phyloP scores from a whole-genome alignment of 2,113 vertebrate species.

The Leucopternis melanops region DNA sequence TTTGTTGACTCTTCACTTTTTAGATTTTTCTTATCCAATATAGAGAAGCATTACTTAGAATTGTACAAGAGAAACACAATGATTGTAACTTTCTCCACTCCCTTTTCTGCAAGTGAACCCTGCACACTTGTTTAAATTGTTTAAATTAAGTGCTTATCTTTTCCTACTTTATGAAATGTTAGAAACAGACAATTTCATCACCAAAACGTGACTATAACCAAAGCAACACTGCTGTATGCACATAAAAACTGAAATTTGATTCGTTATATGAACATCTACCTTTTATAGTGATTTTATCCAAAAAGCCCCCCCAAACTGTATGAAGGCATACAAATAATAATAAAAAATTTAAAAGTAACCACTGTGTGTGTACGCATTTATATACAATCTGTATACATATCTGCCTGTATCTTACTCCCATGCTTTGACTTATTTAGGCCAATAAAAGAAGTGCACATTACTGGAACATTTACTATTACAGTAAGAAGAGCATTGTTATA shows the following conservation, averaged over 20 bases:
- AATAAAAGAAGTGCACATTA: slow-evolving; percentile 28
- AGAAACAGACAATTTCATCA: neutral
- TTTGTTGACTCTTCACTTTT: neutral
- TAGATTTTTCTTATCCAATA: neutral
- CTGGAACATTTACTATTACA: neutral
- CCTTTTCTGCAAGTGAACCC: neutral
- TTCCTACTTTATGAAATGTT: neutral
- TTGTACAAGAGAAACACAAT: neutral
- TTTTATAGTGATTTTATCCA: slow-evolving; percentile 19
- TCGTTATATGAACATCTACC: neutral
- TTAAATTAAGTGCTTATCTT: neutral
- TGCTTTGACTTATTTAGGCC: slow-evolving; percentile 46
- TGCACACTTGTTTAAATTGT: neutral
- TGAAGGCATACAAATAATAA: slow-evolving; percentile 17
- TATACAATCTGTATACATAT: slow-evolving; percentile 16
- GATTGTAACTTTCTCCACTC: neutral
- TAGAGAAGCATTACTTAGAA: neutral
- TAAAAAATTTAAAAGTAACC: slow-evolving; percentile 32
- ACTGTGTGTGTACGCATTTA: neutral
- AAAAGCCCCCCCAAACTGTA: neutral
- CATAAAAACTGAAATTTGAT: neutral
- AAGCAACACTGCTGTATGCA: neutral
- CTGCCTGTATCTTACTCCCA: neutral
- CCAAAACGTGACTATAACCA: slow-evolving; percentile 13
- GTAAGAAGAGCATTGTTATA: neutral